phyloP scores from a whole-genome alignment of 1,140 invertebrate genomes.

The Probaryconus sp. region DNA sequence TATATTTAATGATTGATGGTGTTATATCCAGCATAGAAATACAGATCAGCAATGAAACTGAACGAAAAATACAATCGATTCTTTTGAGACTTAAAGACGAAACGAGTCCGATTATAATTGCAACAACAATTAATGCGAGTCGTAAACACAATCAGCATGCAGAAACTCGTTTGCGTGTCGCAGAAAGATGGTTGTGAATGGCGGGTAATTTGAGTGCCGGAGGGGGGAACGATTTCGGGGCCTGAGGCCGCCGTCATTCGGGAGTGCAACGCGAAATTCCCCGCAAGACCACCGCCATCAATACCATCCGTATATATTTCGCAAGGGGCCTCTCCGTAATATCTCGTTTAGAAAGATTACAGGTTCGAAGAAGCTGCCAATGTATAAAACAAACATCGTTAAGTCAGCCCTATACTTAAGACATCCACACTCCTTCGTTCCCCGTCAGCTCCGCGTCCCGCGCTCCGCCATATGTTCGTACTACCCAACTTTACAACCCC shows the following conservation, averaged over 20 bases:
- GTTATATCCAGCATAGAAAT: no score
- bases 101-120: slow-evolving; percentile 41
- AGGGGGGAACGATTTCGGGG: slow-evolving; percentile 60
- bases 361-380: slow-evolving; percentile 79
- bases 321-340: slow-evolving; percentile 70
- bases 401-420: slow-evolving; percentile 78
- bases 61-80: no score
- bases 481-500: slow-evolving; percentile 59
- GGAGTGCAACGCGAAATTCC: slow-evolving; percentile 50
- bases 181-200: slow-evolving; percentile 53
- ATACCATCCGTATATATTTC: slow-evolving; percentile 57
- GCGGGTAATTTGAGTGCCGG: slow-evolving; percentile 60
- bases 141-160: slow-evolving; percentile 50
- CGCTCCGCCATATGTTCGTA: slow-evolving; percentile 50
- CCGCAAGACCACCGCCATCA: slow-evolving; percentile 55
- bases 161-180: slow-evolving; percentile 31
- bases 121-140: slow-evolving; percentile 49
- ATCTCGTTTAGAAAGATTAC: slow-evolving; percentile 80
- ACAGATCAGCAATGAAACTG: no score
- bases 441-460: slow-evolving; percentile 34
- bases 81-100: no score
- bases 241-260: slow-evolving; percentile 45
- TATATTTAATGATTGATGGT: slow-evolving; percentile 48
- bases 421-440: slow-evolving; percentile 59
- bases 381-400: slow-evolving; percentile 80